Conservation (phyloP, 2,797 vertebrate genomes). For the Glyptemys insculpta region DNA sequence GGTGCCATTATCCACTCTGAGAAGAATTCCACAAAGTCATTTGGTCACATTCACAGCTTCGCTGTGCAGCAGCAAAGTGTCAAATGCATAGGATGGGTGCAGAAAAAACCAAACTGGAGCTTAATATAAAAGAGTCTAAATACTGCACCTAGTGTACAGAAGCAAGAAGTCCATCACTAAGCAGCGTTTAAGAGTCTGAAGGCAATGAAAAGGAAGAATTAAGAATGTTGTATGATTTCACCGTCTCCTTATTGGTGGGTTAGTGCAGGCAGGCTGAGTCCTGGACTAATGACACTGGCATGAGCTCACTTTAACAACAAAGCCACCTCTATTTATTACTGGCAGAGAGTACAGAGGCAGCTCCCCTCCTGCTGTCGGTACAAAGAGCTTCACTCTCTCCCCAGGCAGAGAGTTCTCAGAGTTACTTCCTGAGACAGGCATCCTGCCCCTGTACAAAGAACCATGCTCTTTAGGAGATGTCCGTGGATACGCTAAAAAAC, state of each 20-base stretch:
- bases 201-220: neutral
- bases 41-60: neutral
- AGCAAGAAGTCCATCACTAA: neutral
- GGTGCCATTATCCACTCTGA: neutral
- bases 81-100: neutral
- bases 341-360: neutral
- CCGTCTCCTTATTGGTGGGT: neutral
- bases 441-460: neutral
- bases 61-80: neutral
- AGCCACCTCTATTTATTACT: neutral
- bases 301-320: neutral
- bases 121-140: neutral
- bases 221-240: neutral
- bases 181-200: neutral
- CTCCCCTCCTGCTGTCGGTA: neutral
- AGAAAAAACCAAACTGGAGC: neutral
- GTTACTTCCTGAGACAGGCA: neutral
- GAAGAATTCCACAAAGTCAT: neutral
- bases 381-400: neutral
- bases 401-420: neutral
- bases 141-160: neutral
- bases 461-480: neutral
- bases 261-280: neutral
- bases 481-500: neutral
- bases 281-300: accelerated